Evolutionary conservation across 2,888 invertebrate genomes (phyloP).

Genomic region (Hirtodrosophila alboralis): DNA sequence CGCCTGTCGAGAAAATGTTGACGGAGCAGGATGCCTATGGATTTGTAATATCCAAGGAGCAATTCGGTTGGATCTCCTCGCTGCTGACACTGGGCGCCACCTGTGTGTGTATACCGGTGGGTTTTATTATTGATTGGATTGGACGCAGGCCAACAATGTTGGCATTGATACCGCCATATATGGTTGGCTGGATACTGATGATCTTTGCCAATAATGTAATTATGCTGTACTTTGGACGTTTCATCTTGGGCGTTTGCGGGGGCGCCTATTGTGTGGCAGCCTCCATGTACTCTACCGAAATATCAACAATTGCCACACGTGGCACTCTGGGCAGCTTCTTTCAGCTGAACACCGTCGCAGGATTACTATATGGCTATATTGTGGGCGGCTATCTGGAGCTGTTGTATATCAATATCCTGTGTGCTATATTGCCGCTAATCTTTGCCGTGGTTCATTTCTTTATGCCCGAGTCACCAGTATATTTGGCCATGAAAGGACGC

Average conservation of each 20-base stretch:
- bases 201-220: conserved; percentile 87
- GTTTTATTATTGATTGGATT: conserved; percentile 87
- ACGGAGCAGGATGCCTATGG: conserved; percentile 72
- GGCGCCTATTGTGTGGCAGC: conserved; percentile 92
- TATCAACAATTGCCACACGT: conserved; percentile 90
- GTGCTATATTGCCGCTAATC: conserved; percentile 85
- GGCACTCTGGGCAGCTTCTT: conserved; percentile 93
- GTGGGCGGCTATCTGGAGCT: conserved; percentile 84
- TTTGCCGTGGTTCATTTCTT: conserved; percentile 89
- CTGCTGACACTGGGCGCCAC: conserved; percentile 89
- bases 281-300: conserved; percentile 93
- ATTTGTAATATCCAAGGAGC: conserved; percentile 84
- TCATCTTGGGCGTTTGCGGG: conserved; percentile 75
- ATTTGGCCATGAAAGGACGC: conserved; percentile 86
- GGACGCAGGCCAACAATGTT: conserved; percentile 88
- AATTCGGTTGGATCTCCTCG: conserved; percentile 89
- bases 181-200: conserved; percentile 89
- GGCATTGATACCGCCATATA: conserved; percentile 86
- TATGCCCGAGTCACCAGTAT: conserved; percentile 94
- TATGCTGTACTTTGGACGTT: conserved; percentile 75
- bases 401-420: conserved; percentile 61
- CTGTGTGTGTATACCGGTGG: conserved; percentile 88
- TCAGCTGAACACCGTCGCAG: conserved; percentile 92
- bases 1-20: conserved; percentile 60
- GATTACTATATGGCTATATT: conserved; percentile 90